Evolutionary conservation across 2,888 invertebrate species (phyloP).

Genomic region (Athalia cordata): DNA sequence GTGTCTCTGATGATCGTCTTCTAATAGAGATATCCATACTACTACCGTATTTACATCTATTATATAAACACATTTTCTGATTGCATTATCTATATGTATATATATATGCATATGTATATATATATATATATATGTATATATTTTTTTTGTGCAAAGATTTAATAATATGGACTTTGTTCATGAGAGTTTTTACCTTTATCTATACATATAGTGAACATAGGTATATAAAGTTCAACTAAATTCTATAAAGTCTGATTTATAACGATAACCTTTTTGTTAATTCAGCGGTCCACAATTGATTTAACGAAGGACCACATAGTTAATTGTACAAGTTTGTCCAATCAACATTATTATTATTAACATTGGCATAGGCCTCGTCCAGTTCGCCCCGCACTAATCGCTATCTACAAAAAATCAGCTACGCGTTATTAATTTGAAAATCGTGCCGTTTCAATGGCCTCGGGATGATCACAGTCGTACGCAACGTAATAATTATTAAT

Average conservation of each 20-base stretch:
- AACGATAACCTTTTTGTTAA: slow-evolving; percentile 63
- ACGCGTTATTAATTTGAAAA: slow-evolving; percentile 33
- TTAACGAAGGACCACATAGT: slow-evolving; percentile 57
- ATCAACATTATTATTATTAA: slow-evolving; percentile 56
- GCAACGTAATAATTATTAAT: slow-evolving; percentile 24
- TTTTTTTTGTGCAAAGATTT: slow-evolving; percentile 17
- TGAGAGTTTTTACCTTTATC: slow-evolving; percentile 50
- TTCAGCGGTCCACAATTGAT: slow-evolving; percentile 52
- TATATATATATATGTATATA: background rate
- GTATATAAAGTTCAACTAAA: slow-evolving; percentile 69
- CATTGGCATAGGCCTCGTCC: slow-evolving; percentile 70
- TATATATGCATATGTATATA: slow-evolving; percentile 39
- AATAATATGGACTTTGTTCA: slow-evolving; percentile 45
- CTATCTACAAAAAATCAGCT: slow-evolving; percentile 64
- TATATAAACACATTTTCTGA: slow-evolving; percentile 60
- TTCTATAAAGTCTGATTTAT: slow-evolving; percentile 69
- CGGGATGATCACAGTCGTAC: slow-evolving; percentile 30
- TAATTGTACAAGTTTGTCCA: slow-evolving; percentile 41
- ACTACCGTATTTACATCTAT: slow-evolving; percentile 59
- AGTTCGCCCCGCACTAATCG: slow-evolving; percentile 53
- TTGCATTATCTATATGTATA: slow-evolving; percentile 59
- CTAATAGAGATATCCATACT: background rate
- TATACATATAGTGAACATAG: background rate
- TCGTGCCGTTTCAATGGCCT: background rate
- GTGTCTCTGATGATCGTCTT: background rate